Evolutionary conservation across 2,797 vertebrate genomes (phyloP).

Genomic region (Anabas testudineus): DNA sequence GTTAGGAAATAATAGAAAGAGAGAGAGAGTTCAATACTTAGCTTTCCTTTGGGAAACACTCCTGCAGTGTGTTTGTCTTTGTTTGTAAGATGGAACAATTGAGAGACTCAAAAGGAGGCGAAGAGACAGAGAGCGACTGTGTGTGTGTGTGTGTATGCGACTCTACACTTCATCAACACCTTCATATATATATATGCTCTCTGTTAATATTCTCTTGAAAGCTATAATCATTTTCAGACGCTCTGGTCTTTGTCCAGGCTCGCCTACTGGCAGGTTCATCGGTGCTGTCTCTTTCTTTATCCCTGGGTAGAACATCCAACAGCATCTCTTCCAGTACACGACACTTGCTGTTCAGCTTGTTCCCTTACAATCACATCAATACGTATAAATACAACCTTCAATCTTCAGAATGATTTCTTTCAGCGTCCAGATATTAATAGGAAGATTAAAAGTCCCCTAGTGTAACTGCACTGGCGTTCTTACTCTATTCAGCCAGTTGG

Average conservation of each 20-base stretch:
- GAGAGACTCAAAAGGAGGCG: conserved; percentile 21
- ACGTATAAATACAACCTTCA: conserved; percentile 2
- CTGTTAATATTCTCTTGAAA: conserved; percentile 18
- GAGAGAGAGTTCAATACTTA: conserved; percentile 31
- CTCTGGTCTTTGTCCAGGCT: conserved; percentile 22
- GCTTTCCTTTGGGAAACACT: conserved; percentile 46
- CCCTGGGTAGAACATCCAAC: neutral
- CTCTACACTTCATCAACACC: conserved; percentile 37
- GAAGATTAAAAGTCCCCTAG: neutral
- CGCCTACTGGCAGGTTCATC: neutral
- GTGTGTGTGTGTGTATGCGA: neutral
- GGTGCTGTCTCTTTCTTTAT: neutral
- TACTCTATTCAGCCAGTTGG: neutral
- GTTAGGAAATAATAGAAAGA: conserved; percentile 5
- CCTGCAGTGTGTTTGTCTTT: conserved; percentile 47
- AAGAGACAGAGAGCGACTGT: conserved; percentile 17
- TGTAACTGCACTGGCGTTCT: neutral
- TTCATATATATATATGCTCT: conserved; percentile 11
- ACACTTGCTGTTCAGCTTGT: neutral
- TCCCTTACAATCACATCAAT: neutral
- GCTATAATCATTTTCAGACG: conserved; percentile 27
- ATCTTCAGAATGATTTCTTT: conserved; percentile 3
- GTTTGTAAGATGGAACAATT: conserved; percentile 38
- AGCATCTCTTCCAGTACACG: neutral
- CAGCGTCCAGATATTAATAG: neutral